Evolutionary conservation across 2,797 vertebrate genomes (phyloP), one percentile per base, ranked within the genome.

Genomic region (Fistularia tabacaria): DNA sequence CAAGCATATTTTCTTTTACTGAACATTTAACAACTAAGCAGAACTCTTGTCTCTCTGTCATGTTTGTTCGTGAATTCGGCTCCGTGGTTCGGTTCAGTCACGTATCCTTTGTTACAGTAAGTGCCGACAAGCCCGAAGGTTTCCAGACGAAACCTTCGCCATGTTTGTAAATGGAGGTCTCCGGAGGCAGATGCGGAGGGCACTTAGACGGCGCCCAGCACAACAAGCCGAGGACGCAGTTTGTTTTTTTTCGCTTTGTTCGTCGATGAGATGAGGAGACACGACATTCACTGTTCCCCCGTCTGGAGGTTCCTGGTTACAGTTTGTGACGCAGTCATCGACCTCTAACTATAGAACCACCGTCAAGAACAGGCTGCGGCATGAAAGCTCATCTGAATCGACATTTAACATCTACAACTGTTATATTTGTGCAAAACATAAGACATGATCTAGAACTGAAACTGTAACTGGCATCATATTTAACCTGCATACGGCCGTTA

Each of bases 21-120:
- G 71, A 77, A 84, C 79, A 83, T 78, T 83, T 71, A 81, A 71
- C 70, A 69, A 58, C 66, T 72, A 74, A 37, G 50, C 13, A 15
- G 46, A 66, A 67, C 51, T 64, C 40, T 39, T 7, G 14, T 57
- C 47, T 57, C 47, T 71, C 44, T 66, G 13, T 44, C 10, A 1
- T 40, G 8, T 40, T 46, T 36, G 49, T 59, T 13, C 36, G 2
- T 25, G 25, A 25, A 25, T 25, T 56, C 42, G 38, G 43, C 36
- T 56, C 50, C 11, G 12, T 42, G 6, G n/a, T 10, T 59, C 54
- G 8, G 10, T 13, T 73, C 57, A 46, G 55, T 60, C 51, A 36
- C 46, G 14, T 44, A 7, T 14, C 6, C 7, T 54, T 61, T 50
- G 56, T 60, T 70, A 53, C 57, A 39, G 36, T 50, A 46, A 58